phyloP scores from a whole-genome alignment of 2,888 invertebrate species.

The Idaea biselata region DNA sequence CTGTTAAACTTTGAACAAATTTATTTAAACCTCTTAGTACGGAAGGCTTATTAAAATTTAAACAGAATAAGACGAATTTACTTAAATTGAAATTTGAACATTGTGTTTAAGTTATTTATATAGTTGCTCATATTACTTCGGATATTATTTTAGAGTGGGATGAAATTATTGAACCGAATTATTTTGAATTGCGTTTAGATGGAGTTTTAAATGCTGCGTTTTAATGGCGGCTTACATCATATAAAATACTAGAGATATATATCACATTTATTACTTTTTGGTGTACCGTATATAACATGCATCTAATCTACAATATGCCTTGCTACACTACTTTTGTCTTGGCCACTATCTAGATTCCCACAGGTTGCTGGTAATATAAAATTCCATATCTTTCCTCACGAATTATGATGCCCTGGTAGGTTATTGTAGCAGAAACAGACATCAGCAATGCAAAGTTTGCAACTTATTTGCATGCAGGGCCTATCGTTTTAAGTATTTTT shows the following conservation, averaged over 20 bases:
- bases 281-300: too few species aligned
- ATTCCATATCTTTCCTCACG: constrained; percentile 23
- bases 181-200: too few species aligned
- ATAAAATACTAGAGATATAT: neutral
- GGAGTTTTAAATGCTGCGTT: too few species aligned
- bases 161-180: neutral
- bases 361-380: constrained; percentile 12
- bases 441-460: neutral
- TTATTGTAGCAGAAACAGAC: neutral
- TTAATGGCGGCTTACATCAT: neutral
- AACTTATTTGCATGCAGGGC: neutral
- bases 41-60: constrained; percentile 17
- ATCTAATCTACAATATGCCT: too few species aligned
- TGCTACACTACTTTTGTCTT: too few species aligned
- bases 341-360: too few species aligned
- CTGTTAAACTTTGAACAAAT: constrained; percentile 22
- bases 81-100: neutral
- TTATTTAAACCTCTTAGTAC: constrained; percentile 16
- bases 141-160: neutral
- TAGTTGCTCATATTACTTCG: neutral
- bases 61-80: constrained; percentile 2
- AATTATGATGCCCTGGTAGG: constrained; percentile 26
- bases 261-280: neutral
- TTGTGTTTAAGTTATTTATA: constrained; percentile 1
- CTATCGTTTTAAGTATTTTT: neutral